phyloP scores from a whole-genome alignment of 2,113 vertebrate species.

The Pterophyllum scalare region DNA sequence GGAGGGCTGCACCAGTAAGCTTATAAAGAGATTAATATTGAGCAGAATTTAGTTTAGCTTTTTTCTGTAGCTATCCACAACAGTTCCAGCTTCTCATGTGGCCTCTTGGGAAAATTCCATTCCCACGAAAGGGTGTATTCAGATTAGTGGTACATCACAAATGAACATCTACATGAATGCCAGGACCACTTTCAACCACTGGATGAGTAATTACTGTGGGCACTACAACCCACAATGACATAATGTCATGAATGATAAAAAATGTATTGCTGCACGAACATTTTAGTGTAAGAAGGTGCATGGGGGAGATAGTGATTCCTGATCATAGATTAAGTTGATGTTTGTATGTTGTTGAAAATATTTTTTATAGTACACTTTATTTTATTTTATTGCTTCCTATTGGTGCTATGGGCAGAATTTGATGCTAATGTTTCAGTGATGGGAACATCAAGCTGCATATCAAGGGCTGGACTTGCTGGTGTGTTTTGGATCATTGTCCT shows the following conservation, averaged over 20 bases:
- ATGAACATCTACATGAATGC: neutral
- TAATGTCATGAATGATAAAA: neutral
- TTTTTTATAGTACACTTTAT: neutral
- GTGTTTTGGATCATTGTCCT: neutral
- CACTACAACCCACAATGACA: neutral
- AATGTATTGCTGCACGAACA: neutral
- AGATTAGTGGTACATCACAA: neutral
- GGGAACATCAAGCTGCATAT: neutral
- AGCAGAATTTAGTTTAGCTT: neutral
- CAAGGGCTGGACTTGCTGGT: neutral
- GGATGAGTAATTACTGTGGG: neutral
- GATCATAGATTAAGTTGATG: too few relatives aligned
- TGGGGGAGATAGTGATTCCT: rapidly evolving
- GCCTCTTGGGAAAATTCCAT: neutral
- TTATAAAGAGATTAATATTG: neutral
- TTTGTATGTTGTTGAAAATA: neutral
- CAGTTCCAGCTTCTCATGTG: neutral
- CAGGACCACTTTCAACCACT: neutral
- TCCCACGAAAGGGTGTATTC: neutral
- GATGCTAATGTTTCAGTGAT: neutral
- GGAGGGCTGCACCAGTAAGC: neutral
- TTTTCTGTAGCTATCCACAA: neutral
- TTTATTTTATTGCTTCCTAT: too few relatives aligned
- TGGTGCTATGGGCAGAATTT: neutral
- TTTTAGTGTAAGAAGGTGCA: neutral